Percentiles rank a stretch among this genome's conserved stretches.
These are phyloP conservation scores for Athalia circularis DNA, from an alignment of 2,888 invertebrate genomes.

Conservation along the genomic window DNA sequence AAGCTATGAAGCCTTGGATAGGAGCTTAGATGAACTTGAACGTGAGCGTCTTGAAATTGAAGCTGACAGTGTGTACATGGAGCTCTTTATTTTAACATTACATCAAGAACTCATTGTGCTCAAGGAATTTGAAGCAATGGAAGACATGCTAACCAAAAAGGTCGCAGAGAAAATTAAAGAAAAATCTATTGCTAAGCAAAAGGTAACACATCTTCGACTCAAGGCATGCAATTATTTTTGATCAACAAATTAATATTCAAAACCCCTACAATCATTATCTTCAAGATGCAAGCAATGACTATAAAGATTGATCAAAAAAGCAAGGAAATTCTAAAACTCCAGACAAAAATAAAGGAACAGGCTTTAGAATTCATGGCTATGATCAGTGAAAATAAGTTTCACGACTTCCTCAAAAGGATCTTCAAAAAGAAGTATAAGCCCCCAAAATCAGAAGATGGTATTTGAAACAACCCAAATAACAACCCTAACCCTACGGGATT, in stretches of 20 bases:
- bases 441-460: slow-evolving; percentile 79
- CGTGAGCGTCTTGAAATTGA: slow-evolving; percentile 78
- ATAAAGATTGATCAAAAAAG: slow-evolving; percentile 76
- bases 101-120: slow-evolving; percentile 86
- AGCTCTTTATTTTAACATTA: slow-evolving; percentile 80
- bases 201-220: slow-evolving; percentile 51
- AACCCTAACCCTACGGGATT: too few species aligned
- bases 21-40: slow-evolving; percentile 77
- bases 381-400: slow-evolving; percentile 84
- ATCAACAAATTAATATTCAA: neutral
- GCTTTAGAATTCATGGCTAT: slow-evolving; percentile 78
- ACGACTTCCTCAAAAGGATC: slow-evolving; percentile 86
- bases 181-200: slow-evolving; percentile 63
- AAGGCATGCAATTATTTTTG: neutral
- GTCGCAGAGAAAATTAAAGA: slow-evolving; percentile 77
- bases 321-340: slow-evolving; percentile 72
- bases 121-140: slow-evolving; percentile 83
- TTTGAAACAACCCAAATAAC: slow-evolving; percentile 23
- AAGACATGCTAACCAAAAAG: slow-evolving; percentile 79
- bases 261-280: neutral
- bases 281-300: slow-evolving; percentile 57
- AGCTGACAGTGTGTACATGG: slow-evolving; percentile 78
- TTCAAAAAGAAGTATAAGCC: slow-evolving; percentile 89
- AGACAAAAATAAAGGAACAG: slow-evolving; percentile 75
- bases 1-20: slow-evolving; percentile 81